phyloP scores from a whole-genome alignment of 2,113 vertebrate genomes.

The Diadophis punctatus region DNA sequence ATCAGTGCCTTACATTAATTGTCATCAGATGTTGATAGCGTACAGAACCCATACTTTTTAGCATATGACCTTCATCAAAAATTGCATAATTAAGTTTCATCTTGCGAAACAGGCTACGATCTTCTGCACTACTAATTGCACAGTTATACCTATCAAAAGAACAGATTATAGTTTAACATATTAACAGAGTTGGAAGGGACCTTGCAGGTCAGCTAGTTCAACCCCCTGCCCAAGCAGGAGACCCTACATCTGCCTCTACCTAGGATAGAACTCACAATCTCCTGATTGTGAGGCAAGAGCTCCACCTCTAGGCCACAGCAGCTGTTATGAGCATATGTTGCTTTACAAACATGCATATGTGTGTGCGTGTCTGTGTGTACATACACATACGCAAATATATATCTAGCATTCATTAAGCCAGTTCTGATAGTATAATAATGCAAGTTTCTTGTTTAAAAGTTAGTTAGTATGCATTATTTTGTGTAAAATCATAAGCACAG shows the following conservation, averaged over 20 bases:
- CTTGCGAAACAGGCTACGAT: conserved; percentile 86
- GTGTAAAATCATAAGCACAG: not conserved
- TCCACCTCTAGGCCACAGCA: no score
- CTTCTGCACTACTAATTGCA: conserved; percentile 84
- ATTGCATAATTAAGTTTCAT: conserved; percentile 85
- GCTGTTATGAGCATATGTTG: not conserved
- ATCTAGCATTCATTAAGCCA: not conserved
- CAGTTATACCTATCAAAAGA: conserved; percentile 80
- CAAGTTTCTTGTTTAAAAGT: not conserved
- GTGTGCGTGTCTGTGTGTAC: no score
- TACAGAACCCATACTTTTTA: conserved; percentile 94
- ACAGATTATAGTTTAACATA: no score
- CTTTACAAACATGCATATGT: not conserved
- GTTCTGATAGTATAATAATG: not conserved
- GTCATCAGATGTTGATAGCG: conserved; percentile 96
- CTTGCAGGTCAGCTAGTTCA: no score
- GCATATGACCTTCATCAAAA: conserved; percentile 98
- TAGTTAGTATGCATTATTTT: not conserved
- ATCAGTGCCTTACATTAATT: conserved; percentile 79
- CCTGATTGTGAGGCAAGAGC: no score
- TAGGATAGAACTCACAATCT: no score
- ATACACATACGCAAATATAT: not conserved
- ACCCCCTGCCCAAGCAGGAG: no score
- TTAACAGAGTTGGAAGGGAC: no score
- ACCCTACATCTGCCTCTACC: no score